Percentiles rank a stretch among this genome's conserved stretches.
phyloP scores from a whole-genome alignment of 2,888 invertebrate species.

The Euspilapteryx auroguttella region DNA sequence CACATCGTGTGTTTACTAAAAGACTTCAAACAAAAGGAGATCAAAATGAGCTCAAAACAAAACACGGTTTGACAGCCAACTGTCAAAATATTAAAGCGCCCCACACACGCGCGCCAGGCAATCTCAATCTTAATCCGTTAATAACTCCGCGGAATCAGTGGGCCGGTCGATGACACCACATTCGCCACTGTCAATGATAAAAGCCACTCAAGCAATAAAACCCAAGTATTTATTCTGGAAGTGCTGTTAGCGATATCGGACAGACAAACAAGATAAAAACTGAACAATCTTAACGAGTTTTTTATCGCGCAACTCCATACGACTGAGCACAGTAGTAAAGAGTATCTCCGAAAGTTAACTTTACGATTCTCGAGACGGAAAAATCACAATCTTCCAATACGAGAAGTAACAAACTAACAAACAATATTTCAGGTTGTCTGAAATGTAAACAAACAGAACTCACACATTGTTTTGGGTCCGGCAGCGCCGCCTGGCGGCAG shows the following conservation, averaged over 20 bases:
- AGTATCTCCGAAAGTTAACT: too few relatives aligned
- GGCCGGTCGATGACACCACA: constrained; percentile 3
- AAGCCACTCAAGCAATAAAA: constrained; percentile 19
- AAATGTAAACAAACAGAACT: constrained; percentile 23
- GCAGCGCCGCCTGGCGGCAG: constrained; percentile 41
- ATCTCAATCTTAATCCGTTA: constrained; percentile 1
- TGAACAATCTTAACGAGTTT: constrained; percentile 37
- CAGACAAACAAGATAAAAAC: constrained; percentile 36
- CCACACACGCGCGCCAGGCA: constrained; percentile 17
- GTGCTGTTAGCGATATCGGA: constrained; percentile 30
- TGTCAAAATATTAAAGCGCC: constrained; percentile 35
- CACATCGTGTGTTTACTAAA: too few relatives aligned
- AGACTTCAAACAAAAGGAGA: too few relatives aligned
- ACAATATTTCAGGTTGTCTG: too few relatives aligned
- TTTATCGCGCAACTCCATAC: constrained; percentile 27
- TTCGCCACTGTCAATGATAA: constrained; percentile 1
- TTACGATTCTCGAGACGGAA: too few relatives aligned
- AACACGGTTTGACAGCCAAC: constrained; percentile 24
- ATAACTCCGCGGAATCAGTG: not conserved
- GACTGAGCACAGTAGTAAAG: too few relatives aligned
- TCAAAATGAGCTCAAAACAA: too few relatives aligned
- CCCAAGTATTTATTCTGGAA: constrained; percentile 33
- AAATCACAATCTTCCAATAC: too few relatives aligned
- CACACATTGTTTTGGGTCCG: constrained; percentile 44
- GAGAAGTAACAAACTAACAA: too few relatives aligned